Evolutionary conservation across 2,113 vertebrate genomes (phyloP).

Genomic region (Pygathrix nemaeus): DNA sequence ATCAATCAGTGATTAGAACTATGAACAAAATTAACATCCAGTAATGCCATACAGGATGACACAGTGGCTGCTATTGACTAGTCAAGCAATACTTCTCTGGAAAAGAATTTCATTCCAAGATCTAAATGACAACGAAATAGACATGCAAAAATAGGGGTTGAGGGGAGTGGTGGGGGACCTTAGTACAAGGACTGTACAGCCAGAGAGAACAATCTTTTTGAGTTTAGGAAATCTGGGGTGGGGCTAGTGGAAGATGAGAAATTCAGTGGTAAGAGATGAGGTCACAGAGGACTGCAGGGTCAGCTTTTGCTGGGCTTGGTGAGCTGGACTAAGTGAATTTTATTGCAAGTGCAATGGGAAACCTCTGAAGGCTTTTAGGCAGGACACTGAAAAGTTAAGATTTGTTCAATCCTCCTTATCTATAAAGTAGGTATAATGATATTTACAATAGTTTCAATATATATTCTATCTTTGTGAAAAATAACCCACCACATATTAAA

Average conservation of each 20-base stretch:
- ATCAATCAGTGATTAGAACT: background rate
- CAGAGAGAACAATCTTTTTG: background rate
- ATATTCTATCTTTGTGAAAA: background rate
- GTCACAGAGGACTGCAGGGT: background rate
- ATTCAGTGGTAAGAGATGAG: background rate
- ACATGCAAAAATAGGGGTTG: background rate
- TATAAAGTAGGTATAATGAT: background rate
- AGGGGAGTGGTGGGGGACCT: background rate
- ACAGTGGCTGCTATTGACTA: background rate
- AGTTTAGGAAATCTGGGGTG: background rate
- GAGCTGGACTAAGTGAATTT: background rate
- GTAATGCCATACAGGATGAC: background rate
- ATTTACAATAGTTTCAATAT: background rate
- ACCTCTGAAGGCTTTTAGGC: background rate
- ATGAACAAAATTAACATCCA: background rate
- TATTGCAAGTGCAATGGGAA: background rate
- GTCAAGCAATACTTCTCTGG: background rate
- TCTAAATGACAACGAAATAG: background rate
- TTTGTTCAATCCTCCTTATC: background rate
- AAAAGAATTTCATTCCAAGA: background rate
- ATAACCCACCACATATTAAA: background rate
- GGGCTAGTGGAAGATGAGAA: background rate
- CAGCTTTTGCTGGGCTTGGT: background rate
- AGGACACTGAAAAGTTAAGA: background rate
- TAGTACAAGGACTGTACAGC: background rate